Evolutionary conservation across 92 coral and sea anemone species (phyloP).

Genomic region (Palythoa heliodiscus): DNA sequence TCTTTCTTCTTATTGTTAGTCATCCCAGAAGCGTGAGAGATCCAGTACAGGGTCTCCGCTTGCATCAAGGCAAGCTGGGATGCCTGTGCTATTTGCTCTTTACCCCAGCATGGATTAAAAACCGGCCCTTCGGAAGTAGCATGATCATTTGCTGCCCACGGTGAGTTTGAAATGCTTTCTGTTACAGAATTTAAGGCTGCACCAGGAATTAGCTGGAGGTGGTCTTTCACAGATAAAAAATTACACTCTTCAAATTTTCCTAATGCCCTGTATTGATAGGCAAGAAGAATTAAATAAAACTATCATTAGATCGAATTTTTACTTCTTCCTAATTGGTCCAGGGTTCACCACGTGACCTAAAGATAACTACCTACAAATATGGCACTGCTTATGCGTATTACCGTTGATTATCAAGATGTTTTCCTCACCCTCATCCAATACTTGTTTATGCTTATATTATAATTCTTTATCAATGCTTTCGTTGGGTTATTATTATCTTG

Average conservation of each 20-base stretch:
- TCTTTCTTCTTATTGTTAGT: constrained; percentile 58
- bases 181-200: constrained; percentile 86
- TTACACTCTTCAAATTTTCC: constrained; percentile 91
- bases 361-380: not conserved
- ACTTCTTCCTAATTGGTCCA: too few species aligned
- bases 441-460: too few species aligned
- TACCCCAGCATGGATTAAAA: constrained; percentile 86
- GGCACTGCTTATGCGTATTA: not conserved
- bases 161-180: constrained; percentile 80
- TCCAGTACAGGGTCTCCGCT: constrained; percentile 85
- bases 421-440: too few species aligned
- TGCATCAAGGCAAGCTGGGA: constrained; percentile 85
- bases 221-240: constrained; percentile 77
- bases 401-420: not conserved
- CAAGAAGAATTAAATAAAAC: not conserved
- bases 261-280: constrained; percentile 65
- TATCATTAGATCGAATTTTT: too few species aligned
- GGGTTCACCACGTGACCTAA: not conserved
- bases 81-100: constrained; percentile 74
- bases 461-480: too few species aligned
- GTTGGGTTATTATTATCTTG: too few species aligned
- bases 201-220: constrained; percentile 89
- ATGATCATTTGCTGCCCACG: constrained; percentile 73
- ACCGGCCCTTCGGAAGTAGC: constrained; percentile 64
- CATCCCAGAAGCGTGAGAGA: constrained; percentile 56